Evolutionary conservation across 2,797 vertebrate species (phyloP), one percentile per base, ranked within the genome.

Genomic region (Anguilla megastoma): DNA sequence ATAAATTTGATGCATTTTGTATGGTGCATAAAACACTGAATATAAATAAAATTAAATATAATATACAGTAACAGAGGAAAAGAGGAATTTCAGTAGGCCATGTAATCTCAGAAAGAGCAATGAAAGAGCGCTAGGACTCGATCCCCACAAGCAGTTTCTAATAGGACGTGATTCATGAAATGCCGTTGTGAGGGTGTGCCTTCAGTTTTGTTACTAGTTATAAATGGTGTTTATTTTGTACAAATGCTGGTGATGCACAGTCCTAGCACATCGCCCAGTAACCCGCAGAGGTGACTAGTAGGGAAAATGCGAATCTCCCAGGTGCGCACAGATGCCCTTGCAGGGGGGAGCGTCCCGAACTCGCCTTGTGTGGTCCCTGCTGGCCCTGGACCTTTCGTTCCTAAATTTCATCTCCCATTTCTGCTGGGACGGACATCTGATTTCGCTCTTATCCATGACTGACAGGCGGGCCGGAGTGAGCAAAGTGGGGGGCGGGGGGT

Each of bases 331-430:
- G 18, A 52, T 16, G 66, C 48, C 80, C 82, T 14, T 84, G 74
- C 18, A 48, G 80, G 60, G 30, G 69, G 48, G 74, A 63, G 52
- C 79, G 85, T 89, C 60, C 88, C 74, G 85, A 86, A 84, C 85
- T 84, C n/a, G 76, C 60, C 85, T 60, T 18, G 27, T 24, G 56
- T 36, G 5, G 50, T 69, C 69, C 52, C 85, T 69, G 16, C 69
- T 76, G 82, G 88, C 69, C 52, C 80, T 54, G 36, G 14, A 41
- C 76, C 27, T 5, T 41, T 41, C 24, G 33, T 71, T 85, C 84
- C 48, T 87, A 21, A 52, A 85, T 87, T 87, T 80, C 48, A 30
- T 85, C 63, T 79, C 33, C 50, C 12, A 7, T 87, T 89, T 52
- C 80, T 79, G 48, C 2, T 27, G 33, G 86, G 69, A 85, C 50